phyloP scores from a whole-genome alignment of 2,113 vertebrate genomes.

The Suricata suricatta region DNA sequence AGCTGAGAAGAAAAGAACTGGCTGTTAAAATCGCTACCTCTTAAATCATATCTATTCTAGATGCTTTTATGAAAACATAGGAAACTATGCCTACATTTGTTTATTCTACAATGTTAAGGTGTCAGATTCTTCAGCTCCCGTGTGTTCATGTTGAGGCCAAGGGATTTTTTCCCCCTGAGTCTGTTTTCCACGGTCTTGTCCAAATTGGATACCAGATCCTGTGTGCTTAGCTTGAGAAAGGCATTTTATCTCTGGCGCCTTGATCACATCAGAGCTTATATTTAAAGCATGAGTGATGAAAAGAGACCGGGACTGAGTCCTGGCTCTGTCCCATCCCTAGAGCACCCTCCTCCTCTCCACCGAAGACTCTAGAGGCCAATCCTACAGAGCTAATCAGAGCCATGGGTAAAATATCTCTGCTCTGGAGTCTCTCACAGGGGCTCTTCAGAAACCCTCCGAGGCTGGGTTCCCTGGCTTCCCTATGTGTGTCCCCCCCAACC shows the following conservation, averaged over 20 bases:
- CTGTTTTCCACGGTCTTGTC: constrained; percentile 76
- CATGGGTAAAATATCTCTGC: not conserved
- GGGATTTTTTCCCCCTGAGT: constrained; percentile 60
- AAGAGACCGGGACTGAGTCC: constrained; percentile 24
- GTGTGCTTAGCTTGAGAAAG: constrained; percentile 59
- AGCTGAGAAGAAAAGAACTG: constrained; percentile 48
- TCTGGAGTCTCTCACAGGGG: not conserved
- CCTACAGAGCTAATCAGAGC: not conserved
- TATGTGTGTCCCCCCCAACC: not conserved
- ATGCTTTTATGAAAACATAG: constrained; percentile 49
- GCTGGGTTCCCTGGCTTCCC: not conserved
- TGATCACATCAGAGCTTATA: constrained; percentile 76
- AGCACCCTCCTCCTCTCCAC: not conserved
- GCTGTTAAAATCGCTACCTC: constrained; percentile 7
- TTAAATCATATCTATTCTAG: constrained; percentile 46
- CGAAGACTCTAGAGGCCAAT: not conserved
- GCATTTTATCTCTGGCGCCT: constrained; percentile 69
- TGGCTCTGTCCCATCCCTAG: constrained; percentile 1
- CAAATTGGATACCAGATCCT: constrained; percentile 75
- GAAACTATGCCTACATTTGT: constrained; percentile 61
- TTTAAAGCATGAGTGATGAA: constrained; percentile 77
- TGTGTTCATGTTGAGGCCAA: constrained; percentile 47
- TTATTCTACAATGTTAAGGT: constrained; percentile 58
- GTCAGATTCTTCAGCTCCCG: constrained; percentile 56
- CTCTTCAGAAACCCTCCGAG: not conserved